Conservation (phyloP, 1,140 invertebrate genomes). For the Cotesia vestalis region DNA sequence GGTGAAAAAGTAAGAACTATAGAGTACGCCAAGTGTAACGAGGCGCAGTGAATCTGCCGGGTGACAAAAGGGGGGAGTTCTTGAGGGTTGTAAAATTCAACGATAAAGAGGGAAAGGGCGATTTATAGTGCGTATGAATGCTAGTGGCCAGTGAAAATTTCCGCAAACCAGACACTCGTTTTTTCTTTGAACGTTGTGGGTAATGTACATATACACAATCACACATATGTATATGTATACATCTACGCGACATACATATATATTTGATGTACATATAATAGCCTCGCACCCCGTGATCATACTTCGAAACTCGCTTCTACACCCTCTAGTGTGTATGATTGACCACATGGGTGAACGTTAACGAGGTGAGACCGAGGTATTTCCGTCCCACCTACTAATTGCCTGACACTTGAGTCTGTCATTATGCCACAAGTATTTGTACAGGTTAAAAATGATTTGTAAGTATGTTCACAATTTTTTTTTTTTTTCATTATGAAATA, state of each 20-base stretch:
- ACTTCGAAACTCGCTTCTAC: neutral
- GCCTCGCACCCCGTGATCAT: neutral
- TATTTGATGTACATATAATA: neutral
- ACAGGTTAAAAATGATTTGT: neutral
- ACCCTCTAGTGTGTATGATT: conserved; percentile 18
- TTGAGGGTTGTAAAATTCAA: conserved; percentile 18
- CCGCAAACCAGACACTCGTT: neutral
- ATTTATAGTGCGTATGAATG: neutral
- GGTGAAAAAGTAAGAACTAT: neutral
- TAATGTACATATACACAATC: too few relatives aligned
- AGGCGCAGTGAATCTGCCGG: conserved; percentile 7
- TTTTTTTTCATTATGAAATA: neutral
- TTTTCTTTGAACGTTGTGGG: neutral
- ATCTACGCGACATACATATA: neutral
- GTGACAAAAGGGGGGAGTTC: conserved; percentile 1
- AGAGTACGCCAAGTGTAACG: conserved; percentile 14
- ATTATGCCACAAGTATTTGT: conserved; percentile 25
- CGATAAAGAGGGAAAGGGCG: neutral
- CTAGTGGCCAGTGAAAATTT: conserved; percentile 23
- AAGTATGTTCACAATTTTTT: neutral
- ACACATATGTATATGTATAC: conserved; percentile 4
- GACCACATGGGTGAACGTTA: conserved; percentile 27
- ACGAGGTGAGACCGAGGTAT: conserved; percentile 37
- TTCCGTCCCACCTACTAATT: conserved; percentile 35
- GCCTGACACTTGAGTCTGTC: conserved; percentile 18